Conservation (phyloP, 2,888 invertebrate species). For the Microctonus brassicae region DNA sequence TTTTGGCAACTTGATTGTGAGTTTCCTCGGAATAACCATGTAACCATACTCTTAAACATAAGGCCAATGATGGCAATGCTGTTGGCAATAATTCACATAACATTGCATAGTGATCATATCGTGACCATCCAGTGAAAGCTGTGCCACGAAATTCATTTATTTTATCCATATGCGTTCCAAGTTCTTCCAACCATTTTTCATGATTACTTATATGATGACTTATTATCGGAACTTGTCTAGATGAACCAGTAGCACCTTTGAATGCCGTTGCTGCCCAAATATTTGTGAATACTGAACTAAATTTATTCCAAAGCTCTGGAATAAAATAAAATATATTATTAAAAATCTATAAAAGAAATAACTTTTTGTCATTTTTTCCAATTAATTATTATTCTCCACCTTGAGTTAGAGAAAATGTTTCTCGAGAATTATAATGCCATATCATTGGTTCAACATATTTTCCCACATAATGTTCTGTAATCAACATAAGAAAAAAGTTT, state of each 20-base stretch:
- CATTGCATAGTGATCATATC: slow-evolving; percentile 82
- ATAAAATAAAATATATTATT: slow-evolving; percentile 12
- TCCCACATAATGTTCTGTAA: slow-evolving; percentile 75
- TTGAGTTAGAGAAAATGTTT: slow-evolving; percentile 71
- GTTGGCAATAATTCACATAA: slow-evolving; percentile 79
- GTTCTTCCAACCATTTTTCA: slow-evolving; percentile 77
- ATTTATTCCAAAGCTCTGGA: slow-evolving; percentile 75
- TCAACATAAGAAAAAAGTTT: slow-evolving; percentile 30
- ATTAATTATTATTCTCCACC: slow-evolving; percentile 56
- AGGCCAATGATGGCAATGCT: slow-evolving; percentile 75
- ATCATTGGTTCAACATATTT: slow-evolving; percentile 78
- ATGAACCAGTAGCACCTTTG: slow-evolving; percentile 87
- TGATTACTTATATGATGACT: slow-evolving; percentile 83
- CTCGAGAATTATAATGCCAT: slow-evolving; percentile 77
- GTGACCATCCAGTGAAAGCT: slow-evolving; percentile 82
- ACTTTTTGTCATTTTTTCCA: background rate
- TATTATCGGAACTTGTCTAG: slow-evolving; percentile 78
- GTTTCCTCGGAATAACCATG: slow-evolving; percentile 70
- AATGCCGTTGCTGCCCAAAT: slow-evolving; percentile 87
- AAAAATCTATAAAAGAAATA: background rate
- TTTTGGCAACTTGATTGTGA: slow-evolving; percentile 68
- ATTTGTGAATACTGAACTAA: slow-evolving; percentile 76
- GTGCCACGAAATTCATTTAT: slow-evolving; percentile 75
- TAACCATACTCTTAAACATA: slow-evolving; percentile 75
- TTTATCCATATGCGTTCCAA: slow-evolving; percentile 71